Conservation (phyloP, 2,888 invertebrate species). For the Oithona nana region DNA sequence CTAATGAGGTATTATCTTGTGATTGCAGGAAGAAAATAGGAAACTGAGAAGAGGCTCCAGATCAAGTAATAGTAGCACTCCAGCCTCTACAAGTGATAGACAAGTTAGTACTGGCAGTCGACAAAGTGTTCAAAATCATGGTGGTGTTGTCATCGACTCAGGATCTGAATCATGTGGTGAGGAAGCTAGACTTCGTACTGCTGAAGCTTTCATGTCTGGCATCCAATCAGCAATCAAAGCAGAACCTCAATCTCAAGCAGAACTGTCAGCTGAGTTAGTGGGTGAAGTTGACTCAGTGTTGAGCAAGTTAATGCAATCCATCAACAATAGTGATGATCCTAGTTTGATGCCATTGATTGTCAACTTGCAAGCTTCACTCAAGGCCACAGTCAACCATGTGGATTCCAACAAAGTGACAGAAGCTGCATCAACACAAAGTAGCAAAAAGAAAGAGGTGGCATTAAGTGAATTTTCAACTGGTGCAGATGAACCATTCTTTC, state of each 20-base stretch:
- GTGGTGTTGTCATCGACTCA: background rate
- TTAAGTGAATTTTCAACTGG: background rate
- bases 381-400: background rate
- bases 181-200: conserved; percentile 2
- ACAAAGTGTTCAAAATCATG: background rate
- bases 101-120: too few species aligned
- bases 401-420: too few species aligned
- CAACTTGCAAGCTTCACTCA: conserved; percentile 9
- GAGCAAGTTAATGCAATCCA: background rate
- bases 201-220: conserved; percentile 10
- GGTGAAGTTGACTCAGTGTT: conserved; percentile 7
- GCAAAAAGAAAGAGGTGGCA: background rate
- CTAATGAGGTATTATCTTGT: too few species aligned
- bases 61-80: background rate
- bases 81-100: background rate
- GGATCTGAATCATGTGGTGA: conserved; percentile 7
- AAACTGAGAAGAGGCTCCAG: background rate
- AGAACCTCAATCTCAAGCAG: background rate
- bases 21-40: background rate
- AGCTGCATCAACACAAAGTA: too few species aligned
- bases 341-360: background rate
- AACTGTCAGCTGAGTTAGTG: conserved; percentile 1
- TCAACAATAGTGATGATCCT: conserved; percentile 9
- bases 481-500: background rate
- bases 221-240: conserved; percentile 1